These are phyloP conservation scores for Oxyscelio sp. DNA, from an alignment of 2,888 invertebrate species.

Conservation along the genomic window DNA sequence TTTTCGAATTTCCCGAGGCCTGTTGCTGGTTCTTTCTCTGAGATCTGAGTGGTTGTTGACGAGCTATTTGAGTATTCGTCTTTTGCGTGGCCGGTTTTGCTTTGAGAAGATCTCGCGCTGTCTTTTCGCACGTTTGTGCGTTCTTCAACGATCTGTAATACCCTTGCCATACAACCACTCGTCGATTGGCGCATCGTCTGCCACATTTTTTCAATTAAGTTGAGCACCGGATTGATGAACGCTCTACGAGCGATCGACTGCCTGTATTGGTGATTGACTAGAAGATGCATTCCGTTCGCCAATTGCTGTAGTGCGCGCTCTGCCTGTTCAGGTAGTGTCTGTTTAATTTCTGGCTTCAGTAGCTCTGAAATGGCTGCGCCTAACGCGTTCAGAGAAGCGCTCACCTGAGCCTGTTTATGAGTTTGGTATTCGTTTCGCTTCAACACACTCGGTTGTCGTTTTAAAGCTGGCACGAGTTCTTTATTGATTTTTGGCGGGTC, in stretches of 20 bases:
- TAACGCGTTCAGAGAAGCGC: too few relatives aligned
- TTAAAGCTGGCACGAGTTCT: too few relatives aligned
- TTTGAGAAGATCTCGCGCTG: neutral
- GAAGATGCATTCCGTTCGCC: neutral
- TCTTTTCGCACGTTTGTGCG: neutral
- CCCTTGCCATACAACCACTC: constrained; percentile 2
- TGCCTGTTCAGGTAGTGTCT: too few relatives aligned
- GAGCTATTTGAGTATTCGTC: neutral
- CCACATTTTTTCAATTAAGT: constrained; percentile 6
- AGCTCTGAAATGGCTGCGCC: too few relatives aligned
- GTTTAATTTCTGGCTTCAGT: too few relatives aligned
- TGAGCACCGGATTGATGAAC: neutral
- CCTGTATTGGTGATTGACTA: constrained; percentile 6
- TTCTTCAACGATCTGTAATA: too few relatives aligned
- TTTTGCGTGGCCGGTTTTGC: neutral
- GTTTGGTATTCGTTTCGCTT: too few relatives aligned
- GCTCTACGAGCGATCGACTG: neutral
- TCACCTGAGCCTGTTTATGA: too few relatives aligned
- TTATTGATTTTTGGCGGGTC: too few relatives aligned
- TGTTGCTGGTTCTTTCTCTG: too few relatives aligned
- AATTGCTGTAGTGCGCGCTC: neutral
- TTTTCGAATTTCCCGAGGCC: too few relatives aligned
- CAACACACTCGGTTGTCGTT: too few relatives aligned
- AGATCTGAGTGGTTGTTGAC: neutral
- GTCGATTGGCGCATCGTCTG: neutral